phyloP scores from a whole-genome alignment of 2,113 vertebrate genomes.

The Eulemur rufifrons region DNA sequence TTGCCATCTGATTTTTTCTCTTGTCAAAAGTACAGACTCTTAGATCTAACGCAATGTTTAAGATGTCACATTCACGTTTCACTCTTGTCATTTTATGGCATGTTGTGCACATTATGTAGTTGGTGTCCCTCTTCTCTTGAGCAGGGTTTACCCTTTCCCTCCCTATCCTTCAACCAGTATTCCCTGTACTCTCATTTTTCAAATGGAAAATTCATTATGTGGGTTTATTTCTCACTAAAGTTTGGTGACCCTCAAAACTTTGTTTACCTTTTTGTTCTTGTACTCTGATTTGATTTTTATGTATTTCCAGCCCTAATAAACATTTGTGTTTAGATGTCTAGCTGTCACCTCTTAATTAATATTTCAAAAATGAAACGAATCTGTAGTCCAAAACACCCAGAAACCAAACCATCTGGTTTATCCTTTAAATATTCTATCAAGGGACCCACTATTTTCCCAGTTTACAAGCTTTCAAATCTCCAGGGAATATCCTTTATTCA shows the following conservation, averaged over 20 bases:
- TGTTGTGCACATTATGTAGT: neutral
- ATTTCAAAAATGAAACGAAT: conserved; percentile 38
- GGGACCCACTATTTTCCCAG: neutral
- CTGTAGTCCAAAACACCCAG: neutral
- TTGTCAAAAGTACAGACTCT: neutral
- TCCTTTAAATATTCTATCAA: neutral
- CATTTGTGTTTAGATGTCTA: neutral
- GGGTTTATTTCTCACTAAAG: neutral
- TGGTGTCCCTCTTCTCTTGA: neutral
- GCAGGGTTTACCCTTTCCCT: neutral
- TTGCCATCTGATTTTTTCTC: neutral
- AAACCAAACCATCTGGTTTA: conserved; percentile 22
- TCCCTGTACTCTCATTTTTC: neutral
- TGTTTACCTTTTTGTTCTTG: neutral
- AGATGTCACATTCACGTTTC: neutral
- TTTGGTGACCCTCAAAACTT: neutral
- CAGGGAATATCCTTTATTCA: neutral
- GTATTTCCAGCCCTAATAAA: neutral
- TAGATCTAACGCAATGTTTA: neutral
- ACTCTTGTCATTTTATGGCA: neutral
- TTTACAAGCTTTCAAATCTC: neutral
- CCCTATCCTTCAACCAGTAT: neutral
- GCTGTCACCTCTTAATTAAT: neutral
- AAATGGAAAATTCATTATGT: neutral
- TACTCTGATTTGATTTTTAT: neutral